Percentiles rank a stretch among this genome's conserved stretches.
Evolutionary conservation across 1,140 invertebrate genomes (phyloP).

Genomic region (Homarus americanus): DNA sequence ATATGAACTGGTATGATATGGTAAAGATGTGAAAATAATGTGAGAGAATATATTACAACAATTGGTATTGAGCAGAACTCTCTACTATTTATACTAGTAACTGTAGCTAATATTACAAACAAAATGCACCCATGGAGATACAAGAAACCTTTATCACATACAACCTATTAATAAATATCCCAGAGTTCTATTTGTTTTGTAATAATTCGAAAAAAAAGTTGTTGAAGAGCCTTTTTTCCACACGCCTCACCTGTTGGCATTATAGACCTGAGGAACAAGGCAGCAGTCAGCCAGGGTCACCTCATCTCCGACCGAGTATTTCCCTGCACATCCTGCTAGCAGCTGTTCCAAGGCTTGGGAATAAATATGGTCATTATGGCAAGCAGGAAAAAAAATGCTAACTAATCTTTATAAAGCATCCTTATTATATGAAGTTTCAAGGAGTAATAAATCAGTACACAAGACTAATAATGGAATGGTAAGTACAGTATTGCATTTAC

Average conservation of each 20-base stretch:
- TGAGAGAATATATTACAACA: no score
- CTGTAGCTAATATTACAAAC: no score
- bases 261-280: slow-evolving; percentile 95
- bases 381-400: background rate
- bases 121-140: no score
- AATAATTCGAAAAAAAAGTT: background rate
- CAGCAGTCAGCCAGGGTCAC: slow-evolving; percentile 97
- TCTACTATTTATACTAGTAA: no score
- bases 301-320: slow-evolving; percentile 96
- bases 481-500: background rate
- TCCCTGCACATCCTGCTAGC: slow-evolving; percentile 89
- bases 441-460: no score
- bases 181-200: background rate
- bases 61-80: no score
- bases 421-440: background rate
- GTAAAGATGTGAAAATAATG: no score
- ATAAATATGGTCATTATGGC: background rate
- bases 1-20: no score
- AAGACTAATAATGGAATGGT: background rate
- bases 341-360: slow-evolving; percentile 90
- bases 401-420: background rate
- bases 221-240: background rate
- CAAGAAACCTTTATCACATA: no score
- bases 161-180: no score
- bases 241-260: slow-evolving; percentile 86